phyloP scores from a whole-genome alignment of 2,888 invertebrate genomes.

The Apodemia duryi region DNA sequence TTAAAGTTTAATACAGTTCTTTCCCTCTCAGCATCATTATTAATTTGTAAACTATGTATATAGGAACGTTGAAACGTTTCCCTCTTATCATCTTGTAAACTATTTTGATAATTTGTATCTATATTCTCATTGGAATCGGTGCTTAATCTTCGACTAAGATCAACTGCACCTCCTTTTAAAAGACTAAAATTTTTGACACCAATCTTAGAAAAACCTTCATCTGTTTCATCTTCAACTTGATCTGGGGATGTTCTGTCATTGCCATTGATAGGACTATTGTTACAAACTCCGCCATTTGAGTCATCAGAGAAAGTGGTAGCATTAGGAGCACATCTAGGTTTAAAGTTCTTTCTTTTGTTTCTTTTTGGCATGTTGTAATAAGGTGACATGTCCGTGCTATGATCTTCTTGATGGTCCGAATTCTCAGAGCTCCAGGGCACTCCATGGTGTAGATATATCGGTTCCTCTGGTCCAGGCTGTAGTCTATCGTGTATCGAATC shows the following conservation, averaged over 20 bases:
- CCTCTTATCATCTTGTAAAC: slow-evolving; percentile 65
- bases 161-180: slow-evolving; percentile 71
- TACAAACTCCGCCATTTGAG: slow-evolving; percentile 61
- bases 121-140: slow-evolving; percentile 76
- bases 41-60: slow-evolving; percentile 71
- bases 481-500: slow-evolving; percentile 76
- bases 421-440: slow-evolving; percentile 74
- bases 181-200: slow-evolving; percentile 74
- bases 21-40: slow-evolving; percentile 55
- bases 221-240: slow-evolving; percentile 49
- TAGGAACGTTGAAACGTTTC: slow-evolving; percentile 73
- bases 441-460: slow-evolving; percentile 71
- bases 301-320: slow-evolving; percentile 72
- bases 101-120: slow-evolving; percentile 70
- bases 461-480: slow-evolving; percentile 65
- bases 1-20: slow-evolving; percentile 69
- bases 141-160: slow-evolving; percentile 70
- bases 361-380: slow-evolving; percentile 81
- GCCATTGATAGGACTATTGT: slow-evolving; percentile 59
- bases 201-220: slow-evolving; percentile 61
- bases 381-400: slow-evolving; percentile 60
- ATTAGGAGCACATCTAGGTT: slow-evolving; percentile 85
- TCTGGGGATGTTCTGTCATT: slow-evolving; percentile 63
- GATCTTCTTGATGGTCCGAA: slow-evolving; percentile 61
- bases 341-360: slow-evolving; percentile 89